phyloP scores from a whole-genome alignment of 2,113 vertebrate species.

The Zosterops borbonicus region DNA sequence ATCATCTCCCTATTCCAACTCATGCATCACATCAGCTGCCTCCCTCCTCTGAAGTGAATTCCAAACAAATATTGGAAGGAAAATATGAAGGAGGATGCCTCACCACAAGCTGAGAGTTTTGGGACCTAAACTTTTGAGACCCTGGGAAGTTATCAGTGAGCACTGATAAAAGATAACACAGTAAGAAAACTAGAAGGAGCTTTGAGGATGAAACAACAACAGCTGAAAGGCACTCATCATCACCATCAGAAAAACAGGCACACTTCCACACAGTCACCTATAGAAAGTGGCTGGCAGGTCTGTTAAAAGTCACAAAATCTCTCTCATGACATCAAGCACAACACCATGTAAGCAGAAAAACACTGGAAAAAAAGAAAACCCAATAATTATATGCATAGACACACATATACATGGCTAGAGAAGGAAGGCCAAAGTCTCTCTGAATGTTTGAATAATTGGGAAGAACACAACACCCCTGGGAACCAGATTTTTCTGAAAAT shows the following conservation, averaged over 20 bases:
- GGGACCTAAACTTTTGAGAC: not conserved
- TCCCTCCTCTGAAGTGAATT: not conserved
- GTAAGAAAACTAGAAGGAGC: not conserved
- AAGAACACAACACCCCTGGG: not conserved
- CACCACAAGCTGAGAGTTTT: not conserved
- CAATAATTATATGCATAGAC: not conserved
- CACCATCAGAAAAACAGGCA: not conserved
- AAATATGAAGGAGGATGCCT: not conserved
- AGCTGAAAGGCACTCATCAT: not conserved
- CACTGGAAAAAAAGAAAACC: not conserved
- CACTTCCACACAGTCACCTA: rapidly evolving
- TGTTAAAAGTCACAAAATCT: not conserved
- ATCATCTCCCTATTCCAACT: not conserved
- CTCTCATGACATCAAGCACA: rapidly evolving
- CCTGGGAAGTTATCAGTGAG: not conserved
- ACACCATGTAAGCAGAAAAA: not conserved
- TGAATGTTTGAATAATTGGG: not conserved
- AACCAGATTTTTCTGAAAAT: not conserved
- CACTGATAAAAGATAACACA: not conserved
- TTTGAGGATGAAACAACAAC: not conserved
- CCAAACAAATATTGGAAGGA: not conserved
- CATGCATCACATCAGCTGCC: not conserved
- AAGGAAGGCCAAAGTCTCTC: not conserved
- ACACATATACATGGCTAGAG: not conserved
- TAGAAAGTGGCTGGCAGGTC: not conserved